Percentiles rank a stretch among this genome's conserved stretches.
These are phyloP conservation scores for Monochamus saltuarius DNA, from an alignment of 1,140 invertebrate genomes.

Conservation along the genomic window DNA sequence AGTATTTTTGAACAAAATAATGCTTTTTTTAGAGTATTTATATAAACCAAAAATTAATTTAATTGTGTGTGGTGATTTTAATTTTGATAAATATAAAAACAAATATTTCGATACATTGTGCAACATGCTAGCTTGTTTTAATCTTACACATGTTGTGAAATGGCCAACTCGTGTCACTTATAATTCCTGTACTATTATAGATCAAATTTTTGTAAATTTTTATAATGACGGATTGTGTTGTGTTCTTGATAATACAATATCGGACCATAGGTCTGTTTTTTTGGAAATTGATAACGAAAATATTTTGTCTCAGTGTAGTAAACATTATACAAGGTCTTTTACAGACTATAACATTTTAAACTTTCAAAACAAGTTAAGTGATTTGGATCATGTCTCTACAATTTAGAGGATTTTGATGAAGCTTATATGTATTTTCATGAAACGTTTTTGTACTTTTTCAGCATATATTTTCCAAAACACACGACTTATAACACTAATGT, in stretches of 20 bases:
- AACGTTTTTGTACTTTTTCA: background rate
- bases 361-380: background rate
- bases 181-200: constrained; percentile 3
- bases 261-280: constrained; percentile 1
- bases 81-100: constrained; percentile 6
- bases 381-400: background rate
- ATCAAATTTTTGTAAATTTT: constrained; percentile 7
- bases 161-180: constrained; percentile 5
- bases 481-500: background rate
- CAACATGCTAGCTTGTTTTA: background rate
- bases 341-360: constrained; percentile 5
- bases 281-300: background rate
- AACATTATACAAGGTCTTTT: background rate
- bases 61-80: background rate
- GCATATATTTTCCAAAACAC: constrained; percentile 1
- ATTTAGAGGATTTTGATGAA: background rate
- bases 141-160: background rate
- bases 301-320: background rate
- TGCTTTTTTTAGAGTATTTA: constrained; percentile 2
- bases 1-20: background rate
- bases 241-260: constrained; percentile 5
- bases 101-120: background rate
- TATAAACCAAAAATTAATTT: constrained; percentile 7
- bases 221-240: background rate
- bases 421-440: constrained; percentile 1